phyloP scores from a whole-genome alignment of 2,113 vertebrate species.

The Dromiciops gliroides region DNA sequence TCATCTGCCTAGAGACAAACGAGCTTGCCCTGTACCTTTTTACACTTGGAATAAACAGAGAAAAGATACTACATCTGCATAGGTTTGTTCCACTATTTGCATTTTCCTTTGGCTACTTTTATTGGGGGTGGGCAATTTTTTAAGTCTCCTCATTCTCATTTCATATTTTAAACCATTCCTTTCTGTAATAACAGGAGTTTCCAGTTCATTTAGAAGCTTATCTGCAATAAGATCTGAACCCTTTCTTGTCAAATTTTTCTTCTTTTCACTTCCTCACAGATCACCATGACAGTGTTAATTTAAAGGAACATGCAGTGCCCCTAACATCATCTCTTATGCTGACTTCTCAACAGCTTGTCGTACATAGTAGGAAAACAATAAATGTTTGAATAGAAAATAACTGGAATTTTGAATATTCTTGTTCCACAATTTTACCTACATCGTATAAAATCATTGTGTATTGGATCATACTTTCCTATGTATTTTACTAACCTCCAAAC shows the following conservation, averaged over 20 bases:
- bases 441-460: constrained; percentile 41
- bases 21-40: background rate
- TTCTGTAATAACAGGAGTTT: constrained; percentile 83
- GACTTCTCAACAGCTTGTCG: constrained; percentile 40
- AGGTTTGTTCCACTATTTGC: background rate
- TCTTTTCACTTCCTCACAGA: constrained; percentile 32
- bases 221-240: constrained; percentile 82
- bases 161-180: constrained; percentile 66
- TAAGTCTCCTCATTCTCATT: constrained; percentile 38
- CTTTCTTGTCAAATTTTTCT: constrained; percentile 75
- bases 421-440: background rate
- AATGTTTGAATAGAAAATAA: background rate
- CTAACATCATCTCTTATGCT: background rate
- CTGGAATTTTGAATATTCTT: background rate
- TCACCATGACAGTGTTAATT: constrained; percentile 42
- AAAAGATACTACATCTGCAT: background rate
- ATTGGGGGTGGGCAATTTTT: constrained; percentile 5
- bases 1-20: background rate
- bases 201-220: constrained; percentile 84
- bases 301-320: constrained; percentile 54
- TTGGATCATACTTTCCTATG: background rate
- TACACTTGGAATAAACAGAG: background rate
- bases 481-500: background rate
- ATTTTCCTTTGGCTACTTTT: constrained; percentile 15
- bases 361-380: background rate